Evolutionary conservation across 2,113 vertebrate species (phyloP).

Genomic region (Thryonomys swinderianus): DNA sequence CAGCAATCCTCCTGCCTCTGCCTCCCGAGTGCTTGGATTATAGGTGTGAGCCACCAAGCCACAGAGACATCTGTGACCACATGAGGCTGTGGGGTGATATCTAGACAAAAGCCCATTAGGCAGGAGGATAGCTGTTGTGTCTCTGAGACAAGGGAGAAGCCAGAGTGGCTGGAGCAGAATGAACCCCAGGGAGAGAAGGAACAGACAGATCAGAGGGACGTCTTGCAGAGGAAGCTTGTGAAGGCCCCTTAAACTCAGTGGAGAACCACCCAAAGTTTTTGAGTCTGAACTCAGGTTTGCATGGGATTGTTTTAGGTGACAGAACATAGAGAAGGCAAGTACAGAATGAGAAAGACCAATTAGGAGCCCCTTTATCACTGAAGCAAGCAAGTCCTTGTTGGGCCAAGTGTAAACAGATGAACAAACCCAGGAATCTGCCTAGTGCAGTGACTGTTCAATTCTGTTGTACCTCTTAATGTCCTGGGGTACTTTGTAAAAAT

Average conservation of each 20-base stretch:
- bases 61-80: neutral
- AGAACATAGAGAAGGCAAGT: neutral
- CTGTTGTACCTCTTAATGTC: neutral
- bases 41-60: no score
- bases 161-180: neutral
- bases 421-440: neutral
- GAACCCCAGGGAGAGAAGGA: neutral
- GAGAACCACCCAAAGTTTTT: neutral
- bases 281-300: slow-evolving; percentile 18
- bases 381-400: neutral
- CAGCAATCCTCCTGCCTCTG: no score
- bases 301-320: neutral
- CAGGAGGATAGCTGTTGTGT: neutral
- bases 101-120: neutral
- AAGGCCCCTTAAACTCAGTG: neutral
- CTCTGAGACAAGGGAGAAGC: neutral
- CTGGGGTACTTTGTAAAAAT: neutral
- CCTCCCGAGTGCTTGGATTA: no score
- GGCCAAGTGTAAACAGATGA: neutral
- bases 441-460: neutral
- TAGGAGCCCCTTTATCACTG: neutral
- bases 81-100: neutral
- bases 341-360: neutral
- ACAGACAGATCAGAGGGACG: no score
- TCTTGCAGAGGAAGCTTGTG: neutral